Base-by-base conservation (phyloP, 2,797 vertebrate species). In the Mus minutoides region DNA sequence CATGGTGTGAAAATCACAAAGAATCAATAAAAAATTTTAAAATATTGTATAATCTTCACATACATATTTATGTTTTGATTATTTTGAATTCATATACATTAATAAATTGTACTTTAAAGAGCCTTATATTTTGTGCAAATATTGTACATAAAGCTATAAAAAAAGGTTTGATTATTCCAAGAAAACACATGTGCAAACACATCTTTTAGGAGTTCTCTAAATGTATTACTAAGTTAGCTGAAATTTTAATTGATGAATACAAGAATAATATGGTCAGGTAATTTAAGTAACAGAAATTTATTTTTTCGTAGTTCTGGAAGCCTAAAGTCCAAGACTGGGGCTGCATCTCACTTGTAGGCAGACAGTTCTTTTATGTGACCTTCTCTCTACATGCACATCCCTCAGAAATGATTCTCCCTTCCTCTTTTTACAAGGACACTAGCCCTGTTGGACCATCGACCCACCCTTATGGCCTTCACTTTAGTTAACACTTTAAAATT, bases 221-320 rank as follows among this genome's bases (percentile, higher is more conserved):
- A 85, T 73, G 75, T 75, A 87, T 80, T 88, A 62, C 12, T 2
- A 77, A 80, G 19, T 92, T 90, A 79, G 19, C 69, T 34, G 91
- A 93, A 67, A 34, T 76, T 95, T 91, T 82, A 86, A 86, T 85
- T n/a, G 85, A 73, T 73, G 37, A 73, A 79, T 80, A 88, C 24
- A 96, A 60, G 26, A 88, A 56, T 54, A 75, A 43, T 0, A 52
- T 0, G 31, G 6, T 37, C 46, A 34, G 22, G n/a, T 60, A 29
- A 4, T 43, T 71, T 56, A 26, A 93, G 71, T 10, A 43, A 37
- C 34, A 86, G 24, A 73, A 31, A 40, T 37, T 10, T 54, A 64
- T 56, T 88, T 78, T 82, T 31, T 43, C 10, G 34, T n/a, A 43
- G 12, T 73, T 82, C 46, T 83, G n/a, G 43, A 88, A 14, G 2